Evolutionary conservation across 35 echinoderm and acorn worm species (phyloP).

Genomic region (Nesometra sesokonis): DNA sequence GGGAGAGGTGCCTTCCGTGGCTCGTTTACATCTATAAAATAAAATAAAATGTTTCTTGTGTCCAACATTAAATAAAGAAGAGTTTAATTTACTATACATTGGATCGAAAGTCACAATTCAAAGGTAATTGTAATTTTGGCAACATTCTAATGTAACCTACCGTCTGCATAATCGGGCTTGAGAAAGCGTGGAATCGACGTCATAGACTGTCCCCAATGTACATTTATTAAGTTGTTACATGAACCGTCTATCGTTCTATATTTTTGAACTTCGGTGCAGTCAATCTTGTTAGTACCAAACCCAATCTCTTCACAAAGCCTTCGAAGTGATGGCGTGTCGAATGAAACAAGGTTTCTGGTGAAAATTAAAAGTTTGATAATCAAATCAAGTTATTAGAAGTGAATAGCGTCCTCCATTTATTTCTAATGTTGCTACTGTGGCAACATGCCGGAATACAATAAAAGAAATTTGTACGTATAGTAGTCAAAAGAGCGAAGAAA

Average conservation of each 20-base stretch:
- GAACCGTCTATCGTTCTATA: neutral
- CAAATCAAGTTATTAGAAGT: too few species aligned
- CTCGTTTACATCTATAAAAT: neutral
- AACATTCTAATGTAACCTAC: neutral
- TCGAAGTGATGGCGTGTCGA: neutral
- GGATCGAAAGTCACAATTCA: too few species aligned
- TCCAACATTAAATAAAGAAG: too few species aligned
- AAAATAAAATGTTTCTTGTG: too few species aligned
- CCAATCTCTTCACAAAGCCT: neutral
- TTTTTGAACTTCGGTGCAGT: neutral
- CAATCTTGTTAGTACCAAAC: neutral
- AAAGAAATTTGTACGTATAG: too few species aligned
- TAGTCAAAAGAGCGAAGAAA: too few species aligned
- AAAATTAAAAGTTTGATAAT: neutral
- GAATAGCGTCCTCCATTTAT: too few species aligned
- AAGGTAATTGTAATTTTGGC: too few species aligned
- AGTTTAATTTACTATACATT: too few species aligned
- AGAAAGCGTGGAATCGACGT: neutral
- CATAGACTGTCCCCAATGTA: neutral
- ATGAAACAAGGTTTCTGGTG: neutral
- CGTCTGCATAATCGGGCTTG: neutral
- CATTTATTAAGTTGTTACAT: neutral
- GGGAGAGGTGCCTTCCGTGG: constrained; percentile 6
- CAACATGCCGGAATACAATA: too few species aligned
- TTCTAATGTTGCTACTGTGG: too few species aligned